Conservation (phyloP, 2,888 invertebrate species). For the Agrotis puta region DNA sequence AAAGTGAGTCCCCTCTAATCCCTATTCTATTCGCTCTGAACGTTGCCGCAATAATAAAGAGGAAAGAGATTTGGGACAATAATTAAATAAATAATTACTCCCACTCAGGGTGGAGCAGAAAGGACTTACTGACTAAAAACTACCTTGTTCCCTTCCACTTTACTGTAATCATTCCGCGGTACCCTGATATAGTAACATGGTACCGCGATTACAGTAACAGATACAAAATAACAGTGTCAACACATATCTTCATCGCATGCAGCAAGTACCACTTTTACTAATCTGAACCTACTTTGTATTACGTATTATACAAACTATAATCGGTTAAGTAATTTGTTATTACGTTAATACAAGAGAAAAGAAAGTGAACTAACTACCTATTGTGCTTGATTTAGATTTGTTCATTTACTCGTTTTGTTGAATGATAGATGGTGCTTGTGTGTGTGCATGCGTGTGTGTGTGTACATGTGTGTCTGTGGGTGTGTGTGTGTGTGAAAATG, state of each 20-base stretch:
- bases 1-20: too few relatives aligned
- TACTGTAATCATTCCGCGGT: too few relatives aligned
- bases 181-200: too few relatives aligned
- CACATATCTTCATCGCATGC: not conserved
- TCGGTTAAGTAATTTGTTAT: conserved; percentile 46
- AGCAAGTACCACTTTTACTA: not conserved
- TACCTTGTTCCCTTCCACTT: too few relatives aligned
- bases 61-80: too few relatives aligned
- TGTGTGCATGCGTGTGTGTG: not conserved
- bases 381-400: conserved; percentile 46
- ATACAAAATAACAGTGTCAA: too few relatives aligned
- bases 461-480: not conserved
- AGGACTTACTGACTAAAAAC: too few relatives aligned
- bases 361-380: conserved; percentile 55
- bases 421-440: not conserved
- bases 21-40: too few relatives aligned
- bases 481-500: not conserved
- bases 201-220: too few relatives aligned
- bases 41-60: too few relatives aligned
- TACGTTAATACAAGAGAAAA: conserved; percentile 39
- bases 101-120: too few relatives aligned
- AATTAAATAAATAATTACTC: too few relatives aligned
- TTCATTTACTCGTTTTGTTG: conserved; percentile 5
- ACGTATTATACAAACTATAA: conserved; percentile 35
- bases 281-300: not conserved